Base-by-base conservation (phyloP, 2,797 vertebrate genomes). In the Leptatherina wallacei region DNA sequence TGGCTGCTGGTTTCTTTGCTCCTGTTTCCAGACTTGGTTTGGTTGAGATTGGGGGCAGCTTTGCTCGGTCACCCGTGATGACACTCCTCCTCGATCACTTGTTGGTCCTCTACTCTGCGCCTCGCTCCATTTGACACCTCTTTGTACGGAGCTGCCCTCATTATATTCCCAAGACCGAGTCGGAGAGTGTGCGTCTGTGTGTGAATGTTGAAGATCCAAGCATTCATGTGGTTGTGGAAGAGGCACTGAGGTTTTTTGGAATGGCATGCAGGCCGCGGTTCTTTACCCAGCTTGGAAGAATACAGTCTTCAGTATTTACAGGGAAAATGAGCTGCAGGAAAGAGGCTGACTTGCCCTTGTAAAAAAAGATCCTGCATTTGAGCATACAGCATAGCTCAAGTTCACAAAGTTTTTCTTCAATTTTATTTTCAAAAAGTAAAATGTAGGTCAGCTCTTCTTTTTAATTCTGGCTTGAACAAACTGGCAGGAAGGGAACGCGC, bases 391-490 rank as follows among this genome's bases (percentile, higher is more conserved):
- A 18, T 75, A 83, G 77, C 69, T 67, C 1, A 70, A 91, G 85
- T 94, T 91, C 87, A 81, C 72, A 49, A 89, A 92, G 89, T 92
- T 90, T 64, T 61, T 24, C 33, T 14, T 44, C 60, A 18, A 18
- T 59, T 73, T 22, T 72, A 64, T 83, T 67, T 80, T 68, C 2
- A 32, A 69, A 71, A 89, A 86, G 87, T 76, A 88, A 69, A 91
- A 93, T 94, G 88, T 94, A 92, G 93, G 92, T 93, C 93, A 94
- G 86, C 89, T 75, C 51, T 61, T 89, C 90, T 92, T 90, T 91
- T 90, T 85, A 90, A 91, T 87, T 73, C 89, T 11, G 73, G 90
- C 85, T 91, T 83, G 78, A 92, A 90, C 91, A 89, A 88, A 92
- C 91, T 91, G 85, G 86, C 85, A 90, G 91, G 89, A 91, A 88